Evolutionary conservation across 2,888 invertebrate genomes (phyloP), one percentile per base, ranked within the genome.

Genomic region (Ferrisia virgata): DNA sequence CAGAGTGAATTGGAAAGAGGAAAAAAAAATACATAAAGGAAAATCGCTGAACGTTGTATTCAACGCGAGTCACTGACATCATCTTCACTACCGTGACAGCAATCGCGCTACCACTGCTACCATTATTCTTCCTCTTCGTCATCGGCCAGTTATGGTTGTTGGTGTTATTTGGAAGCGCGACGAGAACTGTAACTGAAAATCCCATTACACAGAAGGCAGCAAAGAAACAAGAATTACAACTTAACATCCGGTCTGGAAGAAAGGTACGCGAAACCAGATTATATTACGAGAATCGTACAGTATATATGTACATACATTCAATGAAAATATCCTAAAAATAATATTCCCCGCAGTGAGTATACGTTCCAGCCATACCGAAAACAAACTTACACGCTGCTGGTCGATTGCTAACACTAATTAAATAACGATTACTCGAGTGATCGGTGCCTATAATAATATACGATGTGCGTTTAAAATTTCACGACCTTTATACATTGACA

Each of bases 81-180:
- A 72, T 83, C 83, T 83, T 72, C 83, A 83, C 83, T 72, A 83
- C 83, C 82, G 81, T 81, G 83, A 83, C 83, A 83, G 76, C 83
- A 76, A 47, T 76, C 76, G 76, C 76, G 76, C 76, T 72, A 83
- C 72, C 76, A 83, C 76, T 72, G 47, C 43, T 31, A 28, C 64
- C 64, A 22, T 64, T 69, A 76, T 76, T 36, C 69, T 40, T 82
- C 83, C 72, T 40, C 40, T 28, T 83, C 64, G 53, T 36, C 39
- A 64, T 47, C 82, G 33, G 40, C 40, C 76, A 76, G 72, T 83
- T 40, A 76, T 76, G 72, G 83, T 82, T 40, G 43, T 22, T 81
- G 53, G 53, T 53, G 18, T 69, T 82, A 69, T 82, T 82, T 82
- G 82, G 82, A 82, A 82, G 82, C 82, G 69, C 82, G 82, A 82